These are phyloP conservation scores for Poecilus cupreus DNA, from an alignment of 2,888 invertebrate genomes.

Conservation along the genomic window DNA sequence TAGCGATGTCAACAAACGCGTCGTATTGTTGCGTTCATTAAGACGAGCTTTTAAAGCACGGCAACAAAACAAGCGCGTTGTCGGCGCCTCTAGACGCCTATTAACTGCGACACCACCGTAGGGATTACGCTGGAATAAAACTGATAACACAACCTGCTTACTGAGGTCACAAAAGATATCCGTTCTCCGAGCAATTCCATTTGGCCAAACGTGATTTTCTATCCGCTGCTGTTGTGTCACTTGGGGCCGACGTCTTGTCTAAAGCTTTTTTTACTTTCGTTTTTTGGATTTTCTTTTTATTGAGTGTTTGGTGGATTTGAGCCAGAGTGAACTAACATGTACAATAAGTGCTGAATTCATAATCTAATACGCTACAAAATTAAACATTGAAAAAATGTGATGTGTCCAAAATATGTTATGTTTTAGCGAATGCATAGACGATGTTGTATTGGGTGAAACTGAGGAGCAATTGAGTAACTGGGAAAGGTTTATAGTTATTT, in stretches of 20 bases:
- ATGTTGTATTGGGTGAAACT: no score
- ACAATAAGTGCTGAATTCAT: no score
- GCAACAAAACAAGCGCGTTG: constrained; percentile 4
- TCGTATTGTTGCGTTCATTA: constrained; percentile 29
- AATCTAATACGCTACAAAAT: no score
- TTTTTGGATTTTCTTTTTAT: constrained; percentile 34
- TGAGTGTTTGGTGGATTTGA: constrained; percentile 1
- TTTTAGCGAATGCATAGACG: no score
- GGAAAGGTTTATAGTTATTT: no score
- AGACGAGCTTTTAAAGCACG: constrained; percentile 17
- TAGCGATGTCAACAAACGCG: constrained; percentile 23
- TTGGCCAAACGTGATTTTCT: constrained; percentile 42
- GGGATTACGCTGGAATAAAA: constrained; percentile 51
- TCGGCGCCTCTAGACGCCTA: constrained; percentile 22
- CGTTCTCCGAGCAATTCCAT: constrained; percentile 44
- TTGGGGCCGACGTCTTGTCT: constrained; percentile 27
- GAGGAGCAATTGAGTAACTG: no score
- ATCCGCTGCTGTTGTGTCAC: background rate
- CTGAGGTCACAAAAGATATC: constrained; percentile 52
- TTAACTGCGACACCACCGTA: constrained; percentile 41
- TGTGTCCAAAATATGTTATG: no score
- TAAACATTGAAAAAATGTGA: no score
- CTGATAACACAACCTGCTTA: constrained; percentile 55
- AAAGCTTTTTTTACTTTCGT: constrained; percentile 22
- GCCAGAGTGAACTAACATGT: no score